phyloP scores from a whole-genome alignment of 2,888 invertebrate genomes.

The Portevinia maculata region DNA sequence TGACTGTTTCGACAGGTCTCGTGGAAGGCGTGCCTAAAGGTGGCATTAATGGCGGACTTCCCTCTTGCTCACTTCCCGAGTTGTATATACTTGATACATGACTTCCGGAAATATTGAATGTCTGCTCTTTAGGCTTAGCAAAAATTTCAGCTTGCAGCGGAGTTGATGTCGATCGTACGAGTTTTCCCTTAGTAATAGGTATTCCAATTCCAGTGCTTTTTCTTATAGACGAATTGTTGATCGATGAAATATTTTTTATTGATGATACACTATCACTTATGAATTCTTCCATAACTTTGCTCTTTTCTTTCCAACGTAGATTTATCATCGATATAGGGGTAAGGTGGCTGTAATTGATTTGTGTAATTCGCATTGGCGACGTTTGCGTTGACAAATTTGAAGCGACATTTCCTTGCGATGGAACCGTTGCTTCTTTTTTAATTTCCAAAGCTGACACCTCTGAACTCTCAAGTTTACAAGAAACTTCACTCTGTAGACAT shows the following conservation, averaged over 20 bases:
- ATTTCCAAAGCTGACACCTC: slow-evolving; percentile 15
- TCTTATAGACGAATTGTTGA: slow-evolving; percentile 77
- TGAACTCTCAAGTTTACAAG: slow-evolving; percentile 52
- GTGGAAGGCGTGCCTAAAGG: slow-evolving; percentile 59
- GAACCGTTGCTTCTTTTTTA: slow-evolving; percentile 24
- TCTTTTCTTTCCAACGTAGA: slow-evolving; percentile 80
- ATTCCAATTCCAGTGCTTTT: slow-evolving; percentile 75
- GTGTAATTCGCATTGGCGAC: slow-evolving; percentile 75
- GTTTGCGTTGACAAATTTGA: slow-evolving; percentile 79
- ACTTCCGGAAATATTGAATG: slow-evolving; percentile 79
- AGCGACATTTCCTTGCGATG: slow-evolving; percentile 21
- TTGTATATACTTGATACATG: slow-evolving; percentile 81
- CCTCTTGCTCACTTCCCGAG: slow-evolving; percentile 79
- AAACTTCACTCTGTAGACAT: slow-evolving; percentile 48
- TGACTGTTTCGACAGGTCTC: slow-evolving; percentile 64
- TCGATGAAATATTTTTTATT: slow-evolving; percentile 80
- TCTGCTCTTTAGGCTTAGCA: slow-evolving; percentile 79
- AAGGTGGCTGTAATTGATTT: slow-evolving; percentile 74
- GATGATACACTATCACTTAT: slow-evolving; percentile 81
- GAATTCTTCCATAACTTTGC: slow-evolving; percentile 78
- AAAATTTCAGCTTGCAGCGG: slow-evolving; percentile 79
- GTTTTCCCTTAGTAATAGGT: slow-evolving; percentile 75
- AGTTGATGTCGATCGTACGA: slow-evolving; percentile 81
- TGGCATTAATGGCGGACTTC: slow-evolving; percentile 75
- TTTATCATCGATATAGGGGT: slow-evolving; percentile 80